Evolutionary conservation across 2,797 vertebrate genomes (phyloP).

Genomic region (Danionella dracula): DNA sequence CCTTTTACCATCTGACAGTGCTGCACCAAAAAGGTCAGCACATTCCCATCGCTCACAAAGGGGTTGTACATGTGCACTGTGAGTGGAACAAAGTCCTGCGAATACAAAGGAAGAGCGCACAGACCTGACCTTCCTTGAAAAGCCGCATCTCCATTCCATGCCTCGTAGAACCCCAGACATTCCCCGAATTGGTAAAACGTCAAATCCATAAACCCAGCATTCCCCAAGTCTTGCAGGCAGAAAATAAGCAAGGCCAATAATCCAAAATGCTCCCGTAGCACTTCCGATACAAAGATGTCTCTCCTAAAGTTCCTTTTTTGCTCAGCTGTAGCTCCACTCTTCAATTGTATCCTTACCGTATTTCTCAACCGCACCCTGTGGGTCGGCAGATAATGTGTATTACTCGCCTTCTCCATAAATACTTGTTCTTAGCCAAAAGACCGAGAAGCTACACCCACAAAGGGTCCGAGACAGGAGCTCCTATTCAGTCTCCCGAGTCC

Average conservation of each 20-base stretch:
- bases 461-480: constrained; percentile 32
- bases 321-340: too few species aligned
- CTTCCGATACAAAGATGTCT: too few species aligned
- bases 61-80: neutral
- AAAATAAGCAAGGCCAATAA: neutral
- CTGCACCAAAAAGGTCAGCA: neutral
- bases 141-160: too few species aligned
- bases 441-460: neutral
- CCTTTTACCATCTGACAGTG: neutral
- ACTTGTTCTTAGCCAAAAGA: neutral
- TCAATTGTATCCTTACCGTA: too few species aligned
- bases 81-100: neutral
- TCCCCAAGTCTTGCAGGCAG: too few species aligned
- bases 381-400: neutral
- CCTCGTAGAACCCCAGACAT: too few species aligned
- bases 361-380: too few species aligned
- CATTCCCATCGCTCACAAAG: neutral
- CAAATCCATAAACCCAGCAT: too few species aligned
- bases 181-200: too few species aligned
- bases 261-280: neutral
- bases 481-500: constrained; percentile 52
- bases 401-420: too few species aligned
- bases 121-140: too few species aligned
- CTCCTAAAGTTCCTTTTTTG: too few species aligned
- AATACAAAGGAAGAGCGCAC: neutral